Evolutionary conservation across 2,113 vertebrate genomes (phyloP).

Genomic region (Scomber scombrus): DNA sequence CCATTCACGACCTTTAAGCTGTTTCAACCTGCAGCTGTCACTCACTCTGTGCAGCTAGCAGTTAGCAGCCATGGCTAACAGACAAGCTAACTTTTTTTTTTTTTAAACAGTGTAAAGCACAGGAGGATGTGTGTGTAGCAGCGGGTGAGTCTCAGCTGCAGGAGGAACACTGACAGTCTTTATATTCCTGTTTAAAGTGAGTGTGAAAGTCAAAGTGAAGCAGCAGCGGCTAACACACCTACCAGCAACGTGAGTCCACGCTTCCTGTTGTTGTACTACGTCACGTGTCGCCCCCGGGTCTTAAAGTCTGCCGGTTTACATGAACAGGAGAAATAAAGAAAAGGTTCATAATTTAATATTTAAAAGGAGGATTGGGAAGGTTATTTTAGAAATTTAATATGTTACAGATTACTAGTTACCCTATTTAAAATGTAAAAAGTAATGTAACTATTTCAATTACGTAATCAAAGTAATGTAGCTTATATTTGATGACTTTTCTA

Average conservation of each 20-base stretch:
- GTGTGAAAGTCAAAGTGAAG: neutral
- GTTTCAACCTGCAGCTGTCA: neutral
- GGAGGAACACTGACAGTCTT: neutral
- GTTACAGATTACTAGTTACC: too few relatives aligned
- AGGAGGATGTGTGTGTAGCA: neutral
- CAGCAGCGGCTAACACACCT: constrained; percentile 44
- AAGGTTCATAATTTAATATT: too few relatives aligned
- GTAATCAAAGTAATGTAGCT: too few relatives aligned
- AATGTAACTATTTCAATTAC: too few relatives aligned
- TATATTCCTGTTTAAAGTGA: too few relatives aligned
- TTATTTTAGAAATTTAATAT: too few relatives aligned
- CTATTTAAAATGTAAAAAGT: too few relatives aligned
- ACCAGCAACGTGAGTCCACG: constrained; percentile 48
- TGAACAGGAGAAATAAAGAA: too few relatives aligned
- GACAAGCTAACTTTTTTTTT: neutral
- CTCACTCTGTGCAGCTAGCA: constrained; percentile 28
- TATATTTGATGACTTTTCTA: too few relatives aligned
- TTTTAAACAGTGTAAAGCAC: neutral
- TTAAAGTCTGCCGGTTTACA: constrained; percentile 1
- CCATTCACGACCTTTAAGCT: neutral
- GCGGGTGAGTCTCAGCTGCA: neutral
- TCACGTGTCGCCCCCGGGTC: constrained; percentile 36
- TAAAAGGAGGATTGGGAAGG: too few relatives aligned
- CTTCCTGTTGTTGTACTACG: constrained; percentile 44
- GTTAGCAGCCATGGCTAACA: constrained; percentile 27